phyloP scores from a whole-genome alignment of 2,888 invertebrate species.

The Drosophila anceps region DNA sequence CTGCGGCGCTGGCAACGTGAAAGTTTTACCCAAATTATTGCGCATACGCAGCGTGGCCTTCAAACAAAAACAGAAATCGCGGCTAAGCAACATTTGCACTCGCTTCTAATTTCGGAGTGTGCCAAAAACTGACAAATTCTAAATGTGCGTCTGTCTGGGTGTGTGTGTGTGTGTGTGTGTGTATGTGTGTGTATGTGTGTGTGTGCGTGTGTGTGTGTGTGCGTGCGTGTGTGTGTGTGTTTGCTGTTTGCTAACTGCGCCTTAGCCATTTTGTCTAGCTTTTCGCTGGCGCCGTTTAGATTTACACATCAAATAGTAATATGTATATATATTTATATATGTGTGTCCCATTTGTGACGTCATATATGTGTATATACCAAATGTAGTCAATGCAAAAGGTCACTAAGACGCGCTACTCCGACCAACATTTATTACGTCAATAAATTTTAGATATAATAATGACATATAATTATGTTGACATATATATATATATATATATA shows the following conservation, averaged over 20 bases:
- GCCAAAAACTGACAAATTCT: slow-evolving; percentile 49
- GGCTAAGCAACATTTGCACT: slow-evolving; percentile 45
- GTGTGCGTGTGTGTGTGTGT: not conserved
- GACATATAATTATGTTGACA: not conserved
- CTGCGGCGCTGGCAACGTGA: slow-evolving; percentile 5
- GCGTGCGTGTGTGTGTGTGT: not conserved
- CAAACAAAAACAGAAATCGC: slow-evolving; percentile 25
- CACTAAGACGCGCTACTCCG: not conserved
- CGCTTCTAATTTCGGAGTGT: slow-evolving; percentile 41
- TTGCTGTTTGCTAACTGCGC: slow-evolving; percentile 39
- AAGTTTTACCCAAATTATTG: slow-evolving; percentile 39
- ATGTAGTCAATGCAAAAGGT: slow-evolving; percentile 2
- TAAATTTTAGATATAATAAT: not conserved
- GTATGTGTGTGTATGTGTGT: not conserved
- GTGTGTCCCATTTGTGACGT: slow-evolving; percentile 31
- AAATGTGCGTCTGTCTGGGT: not conserved
- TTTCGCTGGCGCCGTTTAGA: slow-evolving; percentile 53
- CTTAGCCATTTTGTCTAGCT: slow-evolving; percentile 53
- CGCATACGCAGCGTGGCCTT: slow-evolving; percentile 62
- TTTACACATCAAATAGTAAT: slow-evolving; percentile 26
- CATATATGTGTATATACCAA: not conserved
- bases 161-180: slow-evolving; percentile 5
- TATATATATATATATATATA: not conserved
- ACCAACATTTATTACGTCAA: not conserved
- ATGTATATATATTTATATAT: not conserved